Percentiles rank a stretch among this genome's conserved stretches.
phyloP scores from a whole-genome alignment of 1,140 invertebrate genomes.

The Araneus ventricosus region DNA sequence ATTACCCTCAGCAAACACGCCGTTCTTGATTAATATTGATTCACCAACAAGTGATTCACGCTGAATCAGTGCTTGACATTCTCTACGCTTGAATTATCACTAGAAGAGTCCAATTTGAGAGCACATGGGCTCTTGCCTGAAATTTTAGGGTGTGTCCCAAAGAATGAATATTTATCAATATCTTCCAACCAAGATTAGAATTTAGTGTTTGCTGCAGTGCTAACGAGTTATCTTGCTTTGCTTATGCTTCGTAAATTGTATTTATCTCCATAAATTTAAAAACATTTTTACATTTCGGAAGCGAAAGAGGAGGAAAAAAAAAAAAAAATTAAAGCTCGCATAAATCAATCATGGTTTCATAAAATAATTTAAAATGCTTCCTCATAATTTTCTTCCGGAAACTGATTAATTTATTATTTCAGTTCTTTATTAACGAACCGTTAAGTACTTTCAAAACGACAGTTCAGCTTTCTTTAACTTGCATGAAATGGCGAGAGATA shows the following conservation, averaged over 20 bases:
- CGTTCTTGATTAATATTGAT: slow-evolving; percentile 13
- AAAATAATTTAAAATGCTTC: background rate
- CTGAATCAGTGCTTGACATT: slow-evolving; percentile 19
- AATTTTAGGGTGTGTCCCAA: slow-evolving; percentile 8
- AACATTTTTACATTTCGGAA: slow-evolving; percentile 6
- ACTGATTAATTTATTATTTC: background rate
- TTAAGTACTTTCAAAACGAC: background rate
- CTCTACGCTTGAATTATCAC: slow-evolving; percentile 18
- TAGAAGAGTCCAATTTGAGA: background rate
- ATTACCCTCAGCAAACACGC: background rate
- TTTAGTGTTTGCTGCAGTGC: slow-evolving; percentile 16
- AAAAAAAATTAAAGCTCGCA: background rate
- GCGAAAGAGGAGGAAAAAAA: background rate
- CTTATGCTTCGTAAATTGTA: slow-evolving; percentile 29
- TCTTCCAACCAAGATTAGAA: background rate
- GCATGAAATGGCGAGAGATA: background rate
- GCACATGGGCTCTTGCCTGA: background rate
- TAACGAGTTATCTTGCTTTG: slow-evolving; percentile 6
- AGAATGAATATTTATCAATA: slow-evolving; percentile 27
- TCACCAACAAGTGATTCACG: background rate
- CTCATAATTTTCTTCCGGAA: slow-evolving; percentile 21
- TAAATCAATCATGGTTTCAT: background rate
- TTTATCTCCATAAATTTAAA: slow-evolving; percentile 38
- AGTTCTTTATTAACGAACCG: background rate
- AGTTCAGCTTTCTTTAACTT: background rate